Evolutionary conservation across 2,888 invertebrate genomes (phyloP).

Genomic region (Eupithecia subumbrata): DNA sequence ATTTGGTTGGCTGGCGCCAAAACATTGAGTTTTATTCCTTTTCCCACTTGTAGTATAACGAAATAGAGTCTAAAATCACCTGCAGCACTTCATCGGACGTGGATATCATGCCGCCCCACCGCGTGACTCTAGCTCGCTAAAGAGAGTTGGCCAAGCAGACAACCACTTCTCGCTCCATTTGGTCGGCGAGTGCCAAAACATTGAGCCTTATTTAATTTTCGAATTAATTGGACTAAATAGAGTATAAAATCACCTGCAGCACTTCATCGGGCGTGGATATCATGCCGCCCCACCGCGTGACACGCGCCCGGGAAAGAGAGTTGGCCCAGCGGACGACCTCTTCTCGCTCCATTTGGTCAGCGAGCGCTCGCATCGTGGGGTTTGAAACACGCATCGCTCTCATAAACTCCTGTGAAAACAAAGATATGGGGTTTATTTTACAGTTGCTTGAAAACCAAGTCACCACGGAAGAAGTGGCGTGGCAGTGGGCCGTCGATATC

Average conservation of each 20-base stretch:
- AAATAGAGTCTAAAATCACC: slow-evolving; percentile 74
- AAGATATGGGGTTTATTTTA: neutral
- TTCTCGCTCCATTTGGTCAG: slow-evolving; percentile 97
- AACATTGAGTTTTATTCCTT: no score
- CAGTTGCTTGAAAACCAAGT: neutral
- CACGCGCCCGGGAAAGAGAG: slow-evolving; percentile 91
- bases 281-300: slow-evolving; percentile 99
- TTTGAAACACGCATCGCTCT: slow-evolving; percentile 95
- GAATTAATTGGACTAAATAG: neutral
- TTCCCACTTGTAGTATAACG: neutral
- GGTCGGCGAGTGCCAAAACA: slow-evolving; percentile 90
- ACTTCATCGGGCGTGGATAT: slow-evolving; percentile 98
- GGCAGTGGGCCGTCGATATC: no score
- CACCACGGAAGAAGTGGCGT: no score
- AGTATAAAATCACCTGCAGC: slow-evolving; percentile 86
- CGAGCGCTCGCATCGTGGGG: slow-evolving; percentile 95
- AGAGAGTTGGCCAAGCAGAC: slow-evolving; percentile 94
- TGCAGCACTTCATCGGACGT: slow-evolving; percentile 97
- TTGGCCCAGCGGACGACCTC: slow-evolving; percentile 96
- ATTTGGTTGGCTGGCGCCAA: no score
- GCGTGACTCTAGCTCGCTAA: slow-evolving; percentile 93
- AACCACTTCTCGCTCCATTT: slow-evolving; percentile 97
- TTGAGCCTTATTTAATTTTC: neutral
- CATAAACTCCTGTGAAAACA: slow-evolving; percentile 90
- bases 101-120: slow-evolving; percentile 99